Evolutionary conservation across 2,113 vertebrate genomes (phyloP).

Genomic region (Heliornis fulica): DNA sequence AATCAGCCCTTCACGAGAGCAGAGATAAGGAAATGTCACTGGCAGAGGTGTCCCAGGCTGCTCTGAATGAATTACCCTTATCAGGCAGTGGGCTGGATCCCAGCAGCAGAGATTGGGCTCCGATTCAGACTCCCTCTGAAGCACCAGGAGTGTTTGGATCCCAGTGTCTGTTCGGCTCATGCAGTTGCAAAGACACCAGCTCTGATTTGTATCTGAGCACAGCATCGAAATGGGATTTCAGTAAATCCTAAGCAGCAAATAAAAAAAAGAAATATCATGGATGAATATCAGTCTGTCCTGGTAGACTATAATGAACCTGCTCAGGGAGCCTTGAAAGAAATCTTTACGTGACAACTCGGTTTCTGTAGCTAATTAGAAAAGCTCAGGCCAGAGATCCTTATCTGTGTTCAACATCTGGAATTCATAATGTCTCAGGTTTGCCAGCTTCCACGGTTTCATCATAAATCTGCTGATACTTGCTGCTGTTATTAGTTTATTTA

Average conservation of each 20-base stretch:
- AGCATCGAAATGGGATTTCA: neutral
- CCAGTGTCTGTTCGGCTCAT: neutral
- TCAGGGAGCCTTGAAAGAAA: neutral
- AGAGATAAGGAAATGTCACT: constrained; percentile 43
- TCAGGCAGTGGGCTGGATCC: neutral
- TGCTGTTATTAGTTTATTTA: constrained; percentile 1
- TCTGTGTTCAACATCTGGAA: constrained; percentile 16
- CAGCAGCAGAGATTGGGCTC: neutral
- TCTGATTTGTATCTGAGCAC: neutral
- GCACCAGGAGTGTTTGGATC: neutral
- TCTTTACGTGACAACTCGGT: neutral
- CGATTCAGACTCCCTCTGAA: neutral
- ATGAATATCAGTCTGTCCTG: neutral
- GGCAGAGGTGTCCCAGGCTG: constrained; percentile 4
- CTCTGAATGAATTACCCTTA: neutral
- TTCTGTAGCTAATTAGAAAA: constrained; percentile 34
- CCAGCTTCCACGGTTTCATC: constrained; percentile 27
- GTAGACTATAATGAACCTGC: neutral
- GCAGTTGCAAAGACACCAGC: neutral
- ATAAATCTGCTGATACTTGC: constrained; percentile 31
- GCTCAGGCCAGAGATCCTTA: constrained; percentile 16
- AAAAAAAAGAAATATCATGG: neutral
- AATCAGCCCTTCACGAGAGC: neutral
- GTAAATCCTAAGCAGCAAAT: neutral
- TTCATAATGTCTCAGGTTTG: neutral